Evolutionary conservation across 2,797 vertebrate genomes (phyloP), one percentile per base, ranked within the genome.

Genomic region (Gymnothorax reevesii): DNA sequence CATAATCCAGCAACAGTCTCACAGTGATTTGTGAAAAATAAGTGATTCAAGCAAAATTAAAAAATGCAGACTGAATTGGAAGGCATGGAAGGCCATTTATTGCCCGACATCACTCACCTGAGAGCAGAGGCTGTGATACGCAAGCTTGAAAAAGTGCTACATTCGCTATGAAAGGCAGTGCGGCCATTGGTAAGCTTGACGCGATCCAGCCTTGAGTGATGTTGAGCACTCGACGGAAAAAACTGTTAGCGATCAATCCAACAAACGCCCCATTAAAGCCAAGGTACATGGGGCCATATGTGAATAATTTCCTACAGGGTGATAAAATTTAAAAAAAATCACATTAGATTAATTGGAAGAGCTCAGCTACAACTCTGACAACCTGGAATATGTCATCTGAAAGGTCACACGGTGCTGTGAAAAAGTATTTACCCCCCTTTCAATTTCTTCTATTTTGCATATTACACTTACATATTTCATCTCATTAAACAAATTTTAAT

Each of bases 191-290:
- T 90, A 98, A 17, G 87, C 91, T 85, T 2, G 98, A 95, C 25
- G 91, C 2, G 71, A 98, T 0, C 3, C 10, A 59, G 84, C 93
- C 97, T 87, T 94, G 93, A 1, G 90, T 94, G 87, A 99, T 88
- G 5, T 98, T 94, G 27, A 99, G 92, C 9, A 92, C 86, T 12
- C 94, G 94, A 84, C 98, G 96, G 83, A 95, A 98, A 33, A 97
- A 92, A 90, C 94, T 98, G 92, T 99, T 99, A 33, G 97, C 93
- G 4, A 95, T 88, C 85, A 99, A 90, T 9, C 98, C 98, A 0
- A 95, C 95, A 0, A 98, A 77, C 3, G 90, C 95, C 5, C 95
- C 93, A 85, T 98, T 99, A 10, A 91, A 89, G 20, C 92, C 97
- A 64, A 99, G 86, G 89, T 96, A 96, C 6, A 94, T 0, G 0